Base-by-base conservation (phyloP, 2,797 vertebrate genomes). In the Enteromius fasciolatus region DNA sequence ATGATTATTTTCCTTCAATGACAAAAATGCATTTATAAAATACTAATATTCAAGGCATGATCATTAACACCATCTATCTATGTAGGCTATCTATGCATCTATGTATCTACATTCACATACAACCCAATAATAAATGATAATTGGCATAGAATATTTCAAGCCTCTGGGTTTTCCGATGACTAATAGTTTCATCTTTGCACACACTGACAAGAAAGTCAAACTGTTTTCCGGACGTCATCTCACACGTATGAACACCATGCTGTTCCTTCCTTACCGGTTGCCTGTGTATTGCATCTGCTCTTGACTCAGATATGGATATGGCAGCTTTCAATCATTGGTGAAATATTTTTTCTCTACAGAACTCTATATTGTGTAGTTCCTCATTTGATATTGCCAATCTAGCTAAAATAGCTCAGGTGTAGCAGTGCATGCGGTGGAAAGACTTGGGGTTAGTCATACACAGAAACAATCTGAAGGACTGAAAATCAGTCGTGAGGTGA, bases 21-120 rank as follows among this genome's bases (percentile, higher is more conserved):
- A 66, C 83, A 86, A 88, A 64, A 66, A 68, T 88, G 74, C 72
- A 86, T 90, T 57, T 28, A 25, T 23, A 69, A 68, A 68, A 39
- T 54, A n/a, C 17, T 54, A 20, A 52, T 18, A 52, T 20, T 52
- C 48, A 52, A 52, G 17, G 17, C 9, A 67, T 39, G 4, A 2
- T 7, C 11, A 41, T 23, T 4, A n/a, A 57, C 9, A 54, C 20
- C 3, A 54, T n/a, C 54, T 25, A 59, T 23, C 11, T 68, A 17
- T 70, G n/a, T 20, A 41, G 41, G 18, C n/a, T n/a, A n/a, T n/a
- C n/a, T 23, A 1, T 68, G 36, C 2, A n/a, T 66, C 31, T 2
- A 36, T 66, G 17, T 2, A 11, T 63, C 59, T 1, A 31, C n/a
- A n/a, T 20, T 36, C 14, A 78, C 17, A 18, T 17, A n/a, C 39